Base-by-base conservation (phyloP, 2,797 vertebrate genomes). In the Leptatherina wallacei region DNA sequence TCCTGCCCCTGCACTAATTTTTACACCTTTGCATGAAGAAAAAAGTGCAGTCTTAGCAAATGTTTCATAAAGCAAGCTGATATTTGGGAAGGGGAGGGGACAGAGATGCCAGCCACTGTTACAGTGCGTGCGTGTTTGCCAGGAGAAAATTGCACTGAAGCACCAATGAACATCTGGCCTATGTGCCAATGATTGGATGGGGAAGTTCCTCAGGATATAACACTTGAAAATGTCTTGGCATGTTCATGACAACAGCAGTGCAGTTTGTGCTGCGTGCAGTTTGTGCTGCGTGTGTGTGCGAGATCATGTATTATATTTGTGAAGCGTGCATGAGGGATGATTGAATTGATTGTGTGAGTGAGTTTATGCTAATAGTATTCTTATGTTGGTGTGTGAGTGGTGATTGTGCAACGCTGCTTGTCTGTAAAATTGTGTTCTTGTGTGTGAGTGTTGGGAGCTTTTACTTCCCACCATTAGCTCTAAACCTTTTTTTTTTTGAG, bases 91-190 rank as follows among this genome's bases (percentile, higher is more conserved):
- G 24, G 85, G 85, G 84, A 88, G 65, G 67, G 49, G 84, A 72
- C 75, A 64, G 66, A 82, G 80, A 77, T 78, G 74, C 75, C 85
- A 84, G 75, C 44, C 60, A 62, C 77, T 64, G 73, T 74, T 61
- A 33, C 35, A 3, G 72, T 79, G 73, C 29, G 72, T 90, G 94
- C 93, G 94, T 92, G 92, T 93, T 93, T 82, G 86, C 84, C 86
- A 90, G 86, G 33, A 77, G 79, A 85, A 86, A 88, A 85, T 85
- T 79, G 80, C 78, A 71, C 65, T 72, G 82, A 84, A 88, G 86
- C 74, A 85, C 81, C 81, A 81, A 93, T 92, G 95, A 97, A 97
- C 96, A 97, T 98, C 97, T 97, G 97, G 95, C 94, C 94, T 92
- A 92, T 94, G 96, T 93, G 89, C 93, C 93, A 95, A 96, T 95